A percentile compares a stretch with the other conserved stretches of the same genome.
These are phyloP conservation scores for Neolamprologus falcicula DNA, from an alignment of 2,113 vertebrate genomes.

Conservation along the genomic window DNA sequence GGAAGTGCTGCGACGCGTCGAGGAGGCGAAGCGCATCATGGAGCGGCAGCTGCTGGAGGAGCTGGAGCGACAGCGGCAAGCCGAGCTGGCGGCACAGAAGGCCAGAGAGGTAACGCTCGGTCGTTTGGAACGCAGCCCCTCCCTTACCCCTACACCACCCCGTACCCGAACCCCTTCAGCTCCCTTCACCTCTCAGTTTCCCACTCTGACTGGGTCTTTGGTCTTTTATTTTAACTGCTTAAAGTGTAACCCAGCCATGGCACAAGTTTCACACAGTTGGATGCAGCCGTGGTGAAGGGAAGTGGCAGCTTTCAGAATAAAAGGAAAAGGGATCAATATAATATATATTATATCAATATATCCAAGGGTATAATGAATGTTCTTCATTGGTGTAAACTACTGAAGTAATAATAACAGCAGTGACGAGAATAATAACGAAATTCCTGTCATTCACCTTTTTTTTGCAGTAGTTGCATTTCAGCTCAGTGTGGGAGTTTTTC, in stretches of 20 bases:
- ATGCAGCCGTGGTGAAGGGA: not conserved
- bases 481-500: not conserved
- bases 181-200: not conserved
- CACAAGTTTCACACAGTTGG: conserved; percentile 75
- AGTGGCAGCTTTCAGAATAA: not conserved
- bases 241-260: conserved; percentile 66
- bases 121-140: conserved; percentile 88
- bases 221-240: not conserved
- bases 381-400: not conserved
- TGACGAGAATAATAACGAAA: not conserved
- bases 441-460: not conserved
- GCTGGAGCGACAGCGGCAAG: conserved; percentile 97
- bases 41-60: conserved; percentile 99
- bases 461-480: not conserved
- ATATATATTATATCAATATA: not conserved
- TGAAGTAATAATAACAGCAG: not conserved
- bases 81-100: conserved; percentile 95
- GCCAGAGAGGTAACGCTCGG: conserved; percentile 99
- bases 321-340: not conserved
- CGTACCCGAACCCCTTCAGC: not conserved
- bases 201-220: not conserved
- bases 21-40: conserved; percentile 99
- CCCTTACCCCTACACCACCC: not conserved
- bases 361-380: not conserved
- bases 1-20: conserved; percentile 94